Evolutionary conservation across 2,888 invertebrate species (phyloP).

Genomic region (Geophilus truncorum): DNA sequence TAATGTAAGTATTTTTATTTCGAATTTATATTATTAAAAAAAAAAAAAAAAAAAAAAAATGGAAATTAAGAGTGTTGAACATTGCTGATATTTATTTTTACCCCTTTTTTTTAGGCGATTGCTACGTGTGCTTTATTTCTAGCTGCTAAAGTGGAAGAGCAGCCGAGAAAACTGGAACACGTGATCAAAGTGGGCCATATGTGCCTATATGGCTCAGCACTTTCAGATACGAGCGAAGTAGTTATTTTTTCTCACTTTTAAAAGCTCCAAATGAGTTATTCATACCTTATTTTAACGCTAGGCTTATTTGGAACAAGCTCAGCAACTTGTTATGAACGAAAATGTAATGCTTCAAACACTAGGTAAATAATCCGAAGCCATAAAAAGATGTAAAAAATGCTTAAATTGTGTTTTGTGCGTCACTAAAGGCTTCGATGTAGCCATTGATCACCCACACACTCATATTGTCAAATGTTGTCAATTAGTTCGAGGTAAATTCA

Average conservation of each 20-base stretch:
- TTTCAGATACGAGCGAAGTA: constrained; percentile 71
- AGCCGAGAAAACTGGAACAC: constrained; percentile 94
- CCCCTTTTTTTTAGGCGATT: constrained; percentile 58
- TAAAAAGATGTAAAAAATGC: no score
- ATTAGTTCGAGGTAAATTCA: constrained; percentile 77
- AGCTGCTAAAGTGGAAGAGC: constrained; percentile 98
- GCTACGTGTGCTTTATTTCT: constrained; percentile 92
- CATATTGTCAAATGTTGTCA: constrained; percentile 95
- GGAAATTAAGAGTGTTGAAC: neutral
- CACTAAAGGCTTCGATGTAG: constrained; percentile 77
- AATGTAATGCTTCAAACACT: constrained; percentile 93
- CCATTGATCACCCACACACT: constrained; percentile 96
- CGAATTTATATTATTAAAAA: neutral
- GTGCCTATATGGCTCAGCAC: constrained; percentile 64
- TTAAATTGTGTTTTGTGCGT: no score
- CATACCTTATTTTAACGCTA: constrained; percentile 43
- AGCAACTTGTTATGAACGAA: constrained; percentile 93
- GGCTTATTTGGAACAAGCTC: constrained; percentile 68
- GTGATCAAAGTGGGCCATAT: constrained; percentile 88
- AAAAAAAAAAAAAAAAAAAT: neutral
- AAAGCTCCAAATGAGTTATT: neutral
- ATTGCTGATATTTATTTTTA: neutral
- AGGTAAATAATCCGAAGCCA: constrained; percentile 52
- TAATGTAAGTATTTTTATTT: constrained; percentile 54
- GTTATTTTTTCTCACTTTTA: constrained; percentile 36